A percentile compares a stretch with the other conserved stretches of the same genome.
These are phyloP conservation scores for Xylophagus ater DNA, from an alignment of 2,888 invertebrate genomes.

Conservation along the genomic window DNA sequence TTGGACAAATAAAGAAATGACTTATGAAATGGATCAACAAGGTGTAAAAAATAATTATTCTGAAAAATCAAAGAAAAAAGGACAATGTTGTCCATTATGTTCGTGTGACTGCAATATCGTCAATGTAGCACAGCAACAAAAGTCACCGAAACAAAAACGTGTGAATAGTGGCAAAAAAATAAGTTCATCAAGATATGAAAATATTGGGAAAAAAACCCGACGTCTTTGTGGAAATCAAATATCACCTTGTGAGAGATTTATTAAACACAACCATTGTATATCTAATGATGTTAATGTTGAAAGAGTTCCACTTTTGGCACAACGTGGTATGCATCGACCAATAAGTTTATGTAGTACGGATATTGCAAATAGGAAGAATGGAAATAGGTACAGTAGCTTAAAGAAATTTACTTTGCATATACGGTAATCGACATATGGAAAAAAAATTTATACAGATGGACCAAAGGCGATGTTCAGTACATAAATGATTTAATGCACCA, in stretches of 20 bases:
- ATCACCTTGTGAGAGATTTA: too few relatives aligned
- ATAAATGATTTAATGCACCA: slow-evolving; percentile 44
- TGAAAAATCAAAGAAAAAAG: slow-evolving; percentile 32
- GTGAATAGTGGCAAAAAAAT: slow-evolving; percentile 2
- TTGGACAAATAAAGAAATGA: slow-evolving; percentile 38
- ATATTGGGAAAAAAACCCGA: not conserved
- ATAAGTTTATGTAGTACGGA: slow-evolving; percentile 46
- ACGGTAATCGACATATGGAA: slow-evolving; percentile 24
- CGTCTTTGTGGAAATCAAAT: not conserved
- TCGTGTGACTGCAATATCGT: slow-evolving; percentile 31
- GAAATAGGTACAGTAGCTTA: slow-evolving; percentile 38
- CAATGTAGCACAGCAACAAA: slow-evolving; percentile 18
- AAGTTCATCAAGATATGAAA: slow-evolving; percentile 4
- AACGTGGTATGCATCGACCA: slow-evolving; percentile 46
- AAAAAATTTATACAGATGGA: slow-evolving; percentile 24
- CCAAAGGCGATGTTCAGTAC: slow-evolving; percentile 38
- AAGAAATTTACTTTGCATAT: slow-evolving; percentile 40
- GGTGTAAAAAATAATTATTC: slow-evolving; percentile 12
- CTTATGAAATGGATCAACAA: slow-evolving; percentile 36
- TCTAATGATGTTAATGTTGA: slow-evolving; percentile 58
- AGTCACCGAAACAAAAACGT: not conserved
- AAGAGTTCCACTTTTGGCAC: slow-evolving; percentile 62
- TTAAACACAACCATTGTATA: slow-evolving; percentile 20
- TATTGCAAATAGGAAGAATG: slow-evolving; percentile 39
- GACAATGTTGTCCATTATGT: slow-evolving; percentile 31